Evolutionary conservation across 2,888 invertebrate species (phyloP).

Genomic region (Galeruca laticollis): DNA sequence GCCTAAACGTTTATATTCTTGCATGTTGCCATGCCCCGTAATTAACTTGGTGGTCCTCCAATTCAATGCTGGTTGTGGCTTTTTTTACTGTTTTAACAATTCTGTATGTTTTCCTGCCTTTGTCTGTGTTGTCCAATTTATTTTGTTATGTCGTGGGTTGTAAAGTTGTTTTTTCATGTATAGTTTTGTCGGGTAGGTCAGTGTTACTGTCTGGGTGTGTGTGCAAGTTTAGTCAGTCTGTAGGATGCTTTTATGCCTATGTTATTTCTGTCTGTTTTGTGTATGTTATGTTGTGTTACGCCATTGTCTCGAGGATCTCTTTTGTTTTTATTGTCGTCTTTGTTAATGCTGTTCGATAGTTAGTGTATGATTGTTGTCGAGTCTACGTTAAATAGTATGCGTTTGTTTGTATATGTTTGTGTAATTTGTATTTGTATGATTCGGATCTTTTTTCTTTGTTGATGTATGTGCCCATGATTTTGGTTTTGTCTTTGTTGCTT

Average conservation of each 20-base stretch:
- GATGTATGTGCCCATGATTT: no score
- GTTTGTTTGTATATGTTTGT: no score
- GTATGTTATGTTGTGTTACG: neutral
- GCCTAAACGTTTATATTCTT: neutral
- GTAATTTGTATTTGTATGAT: no score
- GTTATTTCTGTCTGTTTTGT: neutral
- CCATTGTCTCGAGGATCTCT: neutral
- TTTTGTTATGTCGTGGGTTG: neutral
- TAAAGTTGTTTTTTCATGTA: no score
- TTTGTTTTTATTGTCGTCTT: neutral
- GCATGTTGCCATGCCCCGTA: neutral
- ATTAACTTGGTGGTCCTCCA: constrained; percentile 1
- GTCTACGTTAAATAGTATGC: no score
- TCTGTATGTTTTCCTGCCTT: neutral
- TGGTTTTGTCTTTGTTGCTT: no score
- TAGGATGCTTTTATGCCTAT: neutral
- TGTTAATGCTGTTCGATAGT: no score
- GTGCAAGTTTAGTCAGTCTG: no score
- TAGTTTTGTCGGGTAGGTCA: no score
- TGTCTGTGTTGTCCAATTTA: neutral
- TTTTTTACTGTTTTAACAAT: neutral
- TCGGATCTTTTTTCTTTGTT: no score
- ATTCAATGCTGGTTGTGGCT: neutral
- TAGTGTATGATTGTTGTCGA: no score
- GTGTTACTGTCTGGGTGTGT: no score